Base-by-base conservation (phyloP, 2,113 vertebrate species). In the Tamias sibiricus region DNA sequence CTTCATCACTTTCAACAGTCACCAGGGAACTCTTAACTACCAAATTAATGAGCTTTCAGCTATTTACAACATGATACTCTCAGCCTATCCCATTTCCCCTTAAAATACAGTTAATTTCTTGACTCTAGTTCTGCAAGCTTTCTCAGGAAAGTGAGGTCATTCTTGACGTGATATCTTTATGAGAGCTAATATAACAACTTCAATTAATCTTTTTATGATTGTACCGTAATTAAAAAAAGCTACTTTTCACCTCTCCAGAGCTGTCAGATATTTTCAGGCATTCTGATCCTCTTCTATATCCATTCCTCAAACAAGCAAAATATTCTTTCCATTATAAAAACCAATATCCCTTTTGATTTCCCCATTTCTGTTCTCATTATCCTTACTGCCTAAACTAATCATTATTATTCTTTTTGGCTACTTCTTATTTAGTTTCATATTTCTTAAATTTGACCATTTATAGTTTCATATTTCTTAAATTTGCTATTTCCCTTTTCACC, bases 81-180 rank as follows among this genome's bases (percentile, higher is more conserved):
- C 37, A 24, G 75, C 28, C 80, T 88, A 94, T 68, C 12, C 20
- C 10, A 79, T 54, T 35, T 95, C 4, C 6, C 16, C 8, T 82
- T 94, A 84, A 75, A 12, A 75, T 62, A 87, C 54, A 7, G 44
- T 95, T 89, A 82, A 86, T 79, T 93, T 86, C 89, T 94, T 88
- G 28, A 85, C 75, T 62, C 77, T 85, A 76, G 42, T 12, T 94
- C 37, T 68, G 40, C 26, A 97, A 71, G 12, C 62, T 90, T 96
- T 81, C 64, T 95, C 3, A 64, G 76, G 81, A 76, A 95, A 71
- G 40, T 68, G 30, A 62, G 32, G 69, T 92, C 72, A 94, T 92
- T 95, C 64, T 80, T 95, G 59, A 90, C 35, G 74, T 68, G n/a
- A 87, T 57, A 32, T 87, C 37, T 20, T 96, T 95, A 76, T 37